Percentiles rank a stretch among this genome's conserved stretches.
Evolutionary conservation across 2,888 invertebrate genomes (phyloP).

Genomic region (Panopea generosa): DNA sequence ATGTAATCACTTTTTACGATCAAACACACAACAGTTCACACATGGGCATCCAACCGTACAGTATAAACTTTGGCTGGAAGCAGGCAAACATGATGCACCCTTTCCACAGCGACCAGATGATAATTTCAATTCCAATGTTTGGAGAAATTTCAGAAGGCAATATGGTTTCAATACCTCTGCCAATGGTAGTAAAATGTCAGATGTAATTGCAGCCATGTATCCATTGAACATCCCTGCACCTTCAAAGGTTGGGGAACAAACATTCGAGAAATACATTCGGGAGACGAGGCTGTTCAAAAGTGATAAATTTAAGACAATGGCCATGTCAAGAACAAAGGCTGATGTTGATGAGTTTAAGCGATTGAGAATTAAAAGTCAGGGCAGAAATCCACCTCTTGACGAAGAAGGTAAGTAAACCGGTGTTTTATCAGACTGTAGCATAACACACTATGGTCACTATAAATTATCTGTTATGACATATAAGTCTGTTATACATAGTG

Average conservation of each 20-base stretch:
- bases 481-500: too few species aligned
- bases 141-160: constrained; percentile 83
- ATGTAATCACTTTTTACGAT: constrained; percentile 81
- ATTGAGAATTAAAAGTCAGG: constrained; percentile 78
- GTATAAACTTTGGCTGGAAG: constrained; percentile 83
- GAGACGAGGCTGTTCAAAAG: constrained; percentile 81
- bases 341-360: constrained; percentile 79
- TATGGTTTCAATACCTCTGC: constrained; percentile 79
- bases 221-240: constrained; percentile 84
- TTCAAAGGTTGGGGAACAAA: constrained; percentile 81
- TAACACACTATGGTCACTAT: too few species aligned
- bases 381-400: constrained; percentile 83
- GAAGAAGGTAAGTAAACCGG: constrained; percentile 80
- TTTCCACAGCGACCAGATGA: constrained; percentile 78
- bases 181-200: constrained; percentile 79
- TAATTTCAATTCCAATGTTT: constrained; percentile 83
- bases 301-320: constrained; percentile 75
- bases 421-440: too few species aligned
- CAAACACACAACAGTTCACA: constrained; percentile 69
- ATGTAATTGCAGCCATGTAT: constrained; percentile 83
- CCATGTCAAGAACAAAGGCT: constrained; percentile 75
- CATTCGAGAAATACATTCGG: constrained; percentile 81
- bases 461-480: too few species aligned
- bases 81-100: constrained; percentile 82
- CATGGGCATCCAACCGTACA: constrained; percentile 75